Evolutionary conservation across 2,797 vertebrate species (phyloP).

Genomic region (Helicolenus hilgendorfi): DNA sequence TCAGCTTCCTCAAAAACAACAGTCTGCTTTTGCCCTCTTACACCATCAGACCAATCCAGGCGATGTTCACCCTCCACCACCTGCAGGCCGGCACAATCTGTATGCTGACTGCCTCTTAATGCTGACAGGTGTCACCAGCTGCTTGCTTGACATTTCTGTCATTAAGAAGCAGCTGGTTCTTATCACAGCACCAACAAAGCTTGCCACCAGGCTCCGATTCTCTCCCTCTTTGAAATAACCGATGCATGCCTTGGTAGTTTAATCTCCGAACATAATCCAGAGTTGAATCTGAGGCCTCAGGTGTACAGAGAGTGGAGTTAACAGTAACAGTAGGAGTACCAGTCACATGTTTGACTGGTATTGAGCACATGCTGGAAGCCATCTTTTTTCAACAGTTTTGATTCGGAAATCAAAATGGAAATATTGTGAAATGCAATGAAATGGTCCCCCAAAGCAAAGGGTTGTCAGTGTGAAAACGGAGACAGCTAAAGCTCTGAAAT

Average conservation of each 20-base stretch:
- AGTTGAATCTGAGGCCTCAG: conserved; percentile 38
- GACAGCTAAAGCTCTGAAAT: conserved; percentile 6
- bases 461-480: background rate
- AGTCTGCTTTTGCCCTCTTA: conserved; percentile 2
- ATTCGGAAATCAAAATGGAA: conserved; percentile 54
- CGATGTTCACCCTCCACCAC: background rate
- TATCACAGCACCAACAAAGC: conserved; percentile 46
- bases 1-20: conserved; percentile 12
- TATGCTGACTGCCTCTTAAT: conserved; percentile 21
- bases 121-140: conserved; percentile 66
- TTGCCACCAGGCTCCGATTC: conserved; percentile 6
- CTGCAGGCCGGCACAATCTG: background rate
- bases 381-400: conserved; percentile 34
- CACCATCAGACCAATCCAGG: conserved; percentile 6
- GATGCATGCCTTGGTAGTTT: conserved; percentile 18
- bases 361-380: conserved; percentile 15
- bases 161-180: conserved; percentile 61
- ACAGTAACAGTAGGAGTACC: conserved; percentile 13
- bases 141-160: conserved; percentile 54
- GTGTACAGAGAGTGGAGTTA: conserved; percentile 9
- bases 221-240: conserved; percentile 45
- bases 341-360: conserved; percentile 9
- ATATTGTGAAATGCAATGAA: conserved; percentile 42
- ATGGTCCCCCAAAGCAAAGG: background rate
- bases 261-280: conserved; percentile 48